Percentiles rank a stretch among this genome's conserved stretches.
Conservation (phyloP, 2,113 vertebrate species). For the Dicentrarchus labrax region DNA sequence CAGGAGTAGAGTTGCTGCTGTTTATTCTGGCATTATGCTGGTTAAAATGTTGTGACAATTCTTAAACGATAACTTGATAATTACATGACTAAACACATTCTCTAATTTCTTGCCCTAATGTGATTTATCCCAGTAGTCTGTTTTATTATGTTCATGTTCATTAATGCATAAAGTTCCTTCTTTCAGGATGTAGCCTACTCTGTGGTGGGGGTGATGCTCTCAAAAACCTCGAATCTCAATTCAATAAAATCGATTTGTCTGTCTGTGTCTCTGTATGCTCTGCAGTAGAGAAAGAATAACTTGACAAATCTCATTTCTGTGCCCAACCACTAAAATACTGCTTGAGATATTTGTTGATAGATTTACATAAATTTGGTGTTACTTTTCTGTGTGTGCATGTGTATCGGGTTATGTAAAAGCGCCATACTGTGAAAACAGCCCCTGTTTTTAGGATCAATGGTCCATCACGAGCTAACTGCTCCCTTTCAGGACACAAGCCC, state of each 20-base stretch:
- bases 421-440: constrained; percentile 69
- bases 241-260: constrained; percentile 2
- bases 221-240: constrained; percentile 1
- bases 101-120: background rate
- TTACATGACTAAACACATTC: background rate
- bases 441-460: constrained; percentile 61
- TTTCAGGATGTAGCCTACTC: background rate
- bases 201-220: background rate
- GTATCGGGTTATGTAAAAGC: constrained; percentile 56
- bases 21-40: no score
- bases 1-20: no score
- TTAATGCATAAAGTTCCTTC: background rate
- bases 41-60: no score
- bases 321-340: background rate
- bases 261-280: background rate
- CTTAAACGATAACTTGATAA: no score
- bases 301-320: background rate
- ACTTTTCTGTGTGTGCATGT: constrained; percentile 15
- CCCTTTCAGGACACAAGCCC: constrained; percentile 64
- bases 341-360: background rate
- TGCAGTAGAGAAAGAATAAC: constrained; percentile 6
- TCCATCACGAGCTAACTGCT: constrained; percentile 69
- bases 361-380: constrained; percentile 28
- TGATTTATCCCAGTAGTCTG: background rate
- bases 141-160: background rate